Conservation (phyloP, 2,113 vertebrate species). For the Platycercus adscitus region DNA sequence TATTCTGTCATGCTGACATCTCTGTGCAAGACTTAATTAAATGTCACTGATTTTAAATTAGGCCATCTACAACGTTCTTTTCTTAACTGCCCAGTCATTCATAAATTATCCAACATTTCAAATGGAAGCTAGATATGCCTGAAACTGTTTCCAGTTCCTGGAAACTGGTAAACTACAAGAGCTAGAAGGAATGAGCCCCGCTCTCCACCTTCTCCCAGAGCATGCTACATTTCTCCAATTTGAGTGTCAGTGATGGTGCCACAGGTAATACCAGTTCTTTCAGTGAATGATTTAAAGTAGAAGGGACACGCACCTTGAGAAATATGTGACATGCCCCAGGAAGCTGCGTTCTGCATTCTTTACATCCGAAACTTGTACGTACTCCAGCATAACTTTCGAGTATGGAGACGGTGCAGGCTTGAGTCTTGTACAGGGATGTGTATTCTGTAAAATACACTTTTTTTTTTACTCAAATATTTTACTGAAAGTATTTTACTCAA, state of each 20-base stretch:
- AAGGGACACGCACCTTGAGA: background rate
- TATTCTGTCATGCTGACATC: background rate
- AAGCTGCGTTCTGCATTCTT: background rate
- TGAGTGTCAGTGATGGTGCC: background rate
- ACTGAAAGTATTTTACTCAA: background rate
- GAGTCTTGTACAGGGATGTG: background rate
- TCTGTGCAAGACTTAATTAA: background rate
- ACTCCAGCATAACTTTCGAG: background rate
- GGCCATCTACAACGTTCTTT: background rate
- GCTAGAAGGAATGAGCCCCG: background rate
- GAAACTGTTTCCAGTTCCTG: background rate
- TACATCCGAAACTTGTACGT: fast-evolving
- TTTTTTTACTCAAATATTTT: background rate
- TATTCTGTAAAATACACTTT: background rate
- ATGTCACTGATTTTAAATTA: background rate
- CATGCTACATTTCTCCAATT: fast-evolving
- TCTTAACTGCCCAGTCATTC: background rate
- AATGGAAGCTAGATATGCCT: background rate
- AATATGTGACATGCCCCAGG: fast-evolving
- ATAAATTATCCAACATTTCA: background rate
- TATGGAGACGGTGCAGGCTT: background rate
- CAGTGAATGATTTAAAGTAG: background rate
- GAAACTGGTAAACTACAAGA: background rate
- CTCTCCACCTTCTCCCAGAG: background rate
- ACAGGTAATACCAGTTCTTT: background rate